These are phyloP conservation scores for Rhynchomys soricoides DNA, from an alignment of 2,113 vertebrate genomes.

Conservation along the genomic window DNA sequence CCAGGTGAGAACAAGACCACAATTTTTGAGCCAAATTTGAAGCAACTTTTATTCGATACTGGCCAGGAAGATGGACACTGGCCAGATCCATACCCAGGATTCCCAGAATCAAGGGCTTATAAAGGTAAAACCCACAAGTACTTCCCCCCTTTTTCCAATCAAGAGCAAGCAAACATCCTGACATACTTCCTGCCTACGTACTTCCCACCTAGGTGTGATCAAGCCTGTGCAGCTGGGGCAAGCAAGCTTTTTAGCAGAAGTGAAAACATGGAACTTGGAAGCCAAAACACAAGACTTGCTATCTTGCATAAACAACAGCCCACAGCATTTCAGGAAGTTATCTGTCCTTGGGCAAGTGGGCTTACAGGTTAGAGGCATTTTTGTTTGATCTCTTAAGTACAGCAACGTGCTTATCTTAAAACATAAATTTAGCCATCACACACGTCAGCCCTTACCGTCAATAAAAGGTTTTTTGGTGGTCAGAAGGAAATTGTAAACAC, in stretches of 20 bases:
- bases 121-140: not conserved
- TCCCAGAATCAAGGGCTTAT: not conserved
- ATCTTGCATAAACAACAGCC: too few relatives aligned
- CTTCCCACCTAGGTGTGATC: not conserved
- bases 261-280: not conserved
- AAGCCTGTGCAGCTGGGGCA: not conserved
- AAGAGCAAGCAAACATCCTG: not conserved
- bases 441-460: not conserved
- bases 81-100: not conserved
- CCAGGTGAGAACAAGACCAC: not conserved
- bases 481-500: not conserved
- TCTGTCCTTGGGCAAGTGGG: not conserved
- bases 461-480: not conserved
- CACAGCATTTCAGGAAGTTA: not conserved
- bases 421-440: not conserved
- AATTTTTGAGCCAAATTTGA: not conserved
- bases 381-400: not conserved
- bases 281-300: not conserved
- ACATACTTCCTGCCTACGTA: not conserved
- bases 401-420: not conserved
- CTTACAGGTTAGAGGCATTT: not conserved
- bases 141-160: not conserved
- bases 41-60: not conserved
- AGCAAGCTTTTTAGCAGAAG: not conserved
- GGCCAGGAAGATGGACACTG: not conserved